Evolutionary conservation across 2,888 invertebrate genomes (phyloP).

Genomic region (Glaucopsyche alexis): DNA sequence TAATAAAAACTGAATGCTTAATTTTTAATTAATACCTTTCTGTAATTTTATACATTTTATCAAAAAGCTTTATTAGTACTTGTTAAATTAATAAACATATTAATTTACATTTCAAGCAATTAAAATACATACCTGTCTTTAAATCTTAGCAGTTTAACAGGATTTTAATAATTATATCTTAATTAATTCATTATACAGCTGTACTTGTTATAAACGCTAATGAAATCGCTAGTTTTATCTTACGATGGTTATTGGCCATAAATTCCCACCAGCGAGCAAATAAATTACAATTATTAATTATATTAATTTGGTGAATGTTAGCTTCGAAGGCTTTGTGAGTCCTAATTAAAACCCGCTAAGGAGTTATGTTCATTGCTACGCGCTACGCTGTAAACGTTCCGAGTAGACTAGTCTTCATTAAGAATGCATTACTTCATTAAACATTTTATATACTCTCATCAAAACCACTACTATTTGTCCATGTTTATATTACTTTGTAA

Average conservation of each 20-base stretch:
- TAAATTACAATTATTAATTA: slow-evolving; percentile 36
- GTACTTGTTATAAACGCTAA: slow-evolving; percentile 11
- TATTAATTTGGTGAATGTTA: slow-evolving; percentile 38
- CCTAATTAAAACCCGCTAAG: slow-evolving; percentile 56
- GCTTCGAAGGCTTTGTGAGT: slow-evolving; percentile 41
- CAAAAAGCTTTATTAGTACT: too few species aligned
- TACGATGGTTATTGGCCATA: slow-evolving; percentile 20
- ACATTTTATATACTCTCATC: slow-evolving; percentile 39
- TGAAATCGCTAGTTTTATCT: slow-evolving; percentile 19
- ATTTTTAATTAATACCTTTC: too few species aligned
- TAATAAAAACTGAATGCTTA: too few species aligned
- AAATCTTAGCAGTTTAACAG: too few species aligned
- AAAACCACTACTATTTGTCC: slow-evolving; percentile 19
- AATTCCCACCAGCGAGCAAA: slow-evolving; percentile 1
- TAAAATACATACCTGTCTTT: too few species aligned
- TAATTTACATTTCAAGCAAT: too few species aligned
- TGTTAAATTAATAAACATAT: too few species aligned
- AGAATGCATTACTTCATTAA: slow-evolving; percentile 33
- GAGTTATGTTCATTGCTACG: slow-evolving; percentile 55
- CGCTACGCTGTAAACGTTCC: slow-evolving; percentile 47
- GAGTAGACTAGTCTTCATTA: slow-evolving; percentile 35
- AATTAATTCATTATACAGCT: slow-evolving; percentile 22
- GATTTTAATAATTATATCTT: neutral
- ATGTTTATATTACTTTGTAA: slow-evolving; percentile 1
- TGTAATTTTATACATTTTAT: too few species aligned